Conservation (phyloP, 2,113 vertebrate species). For the Eudyptes chrysolophus region DNA sequence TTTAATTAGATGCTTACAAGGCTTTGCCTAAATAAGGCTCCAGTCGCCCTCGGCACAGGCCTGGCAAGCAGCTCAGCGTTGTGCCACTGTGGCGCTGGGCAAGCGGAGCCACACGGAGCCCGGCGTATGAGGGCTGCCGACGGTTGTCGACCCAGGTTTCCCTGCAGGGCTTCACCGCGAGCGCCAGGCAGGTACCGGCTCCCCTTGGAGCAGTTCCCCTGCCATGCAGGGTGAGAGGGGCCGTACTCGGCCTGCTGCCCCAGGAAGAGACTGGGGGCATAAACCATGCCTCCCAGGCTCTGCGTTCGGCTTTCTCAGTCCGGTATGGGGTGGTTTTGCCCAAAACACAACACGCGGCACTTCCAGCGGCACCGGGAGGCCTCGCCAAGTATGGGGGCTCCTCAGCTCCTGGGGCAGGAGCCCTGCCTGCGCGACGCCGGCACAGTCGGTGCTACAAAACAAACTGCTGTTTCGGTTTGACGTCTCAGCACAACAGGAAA, state of each 20-base stretch:
- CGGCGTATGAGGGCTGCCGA: not conserved
- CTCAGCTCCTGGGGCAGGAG: not conserved
- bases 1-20: not conserved
- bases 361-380: not conserved
- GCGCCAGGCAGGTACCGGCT: not conserved
- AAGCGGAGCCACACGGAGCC: not conserved
- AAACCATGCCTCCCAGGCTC: too few species aligned
- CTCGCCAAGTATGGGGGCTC: not conserved
- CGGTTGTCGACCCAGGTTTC: not conserved
- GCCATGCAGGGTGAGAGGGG: not conserved
- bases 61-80: not conserved
- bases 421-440: not conserved
- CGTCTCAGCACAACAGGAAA: not conserved
- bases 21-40: not conserved
- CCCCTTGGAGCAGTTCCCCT: not conserved
- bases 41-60: fast-evolving
- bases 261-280: not conserved
- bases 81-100: not conserved
- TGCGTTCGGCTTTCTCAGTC: not conserved
- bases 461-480: not conserved
- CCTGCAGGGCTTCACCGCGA: not conserved
- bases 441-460: not conserved
- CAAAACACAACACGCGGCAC: not conserved
- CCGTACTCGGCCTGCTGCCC: not conserved
- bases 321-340: fast-evolving